Evolutionary conservation across 2,888 invertebrate species (phyloP), one percentile per base, ranked within the genome.

Genomic region (Frankliniella fusca): DNA sequence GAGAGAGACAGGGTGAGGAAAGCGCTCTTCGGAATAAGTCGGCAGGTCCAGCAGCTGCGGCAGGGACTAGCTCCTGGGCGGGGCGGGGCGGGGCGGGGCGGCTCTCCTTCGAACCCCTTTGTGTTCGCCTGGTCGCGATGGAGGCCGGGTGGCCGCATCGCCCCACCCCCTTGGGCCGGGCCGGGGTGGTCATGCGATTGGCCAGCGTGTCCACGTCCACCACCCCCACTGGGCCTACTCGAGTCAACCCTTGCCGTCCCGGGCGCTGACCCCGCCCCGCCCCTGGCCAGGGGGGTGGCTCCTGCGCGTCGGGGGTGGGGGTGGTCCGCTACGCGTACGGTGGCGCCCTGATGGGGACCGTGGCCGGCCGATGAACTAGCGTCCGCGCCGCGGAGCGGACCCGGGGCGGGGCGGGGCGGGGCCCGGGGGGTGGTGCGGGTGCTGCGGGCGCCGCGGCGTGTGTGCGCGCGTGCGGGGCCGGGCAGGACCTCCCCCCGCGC

Each of bases 241-340:
- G 70, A n/a, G 70, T 3, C 70, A 76, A 76, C 70, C 70, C 70
- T 23, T 61, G 9, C 27, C 70, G 27, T 20, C 54, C 18, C 54
- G 23, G 70, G 27, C 70, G 70, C 70, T 76, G 70, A 76, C 70
- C 70, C 61, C 61, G 61, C 61, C 61, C 61, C 70, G 70, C 70
- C 70, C 27, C n/a, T 23, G n/a, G 70, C 54, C 12, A 15, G 15
- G 54, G 54, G 54, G 54, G 54, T 54, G 54, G 54, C 54, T 20
- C 18, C 18, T 2, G 15, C 54, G 70, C n/a, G 23, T 9, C 23
- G n/a, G 23, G 70, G 23, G 70, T 70, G 70, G 70, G 23, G 11
- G 70, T 23, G 23, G 70, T 38, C 54, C 27, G 70, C 70, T 10
- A 27, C 70, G 70, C 27, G 70, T 23, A 76, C 70, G 27, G 70